These are phyloP conservation scores for Rhinoraja longicauda DNA, from an alignment of 2,797 vertebrate genomes.

Conservation along the genomic window DNA sequence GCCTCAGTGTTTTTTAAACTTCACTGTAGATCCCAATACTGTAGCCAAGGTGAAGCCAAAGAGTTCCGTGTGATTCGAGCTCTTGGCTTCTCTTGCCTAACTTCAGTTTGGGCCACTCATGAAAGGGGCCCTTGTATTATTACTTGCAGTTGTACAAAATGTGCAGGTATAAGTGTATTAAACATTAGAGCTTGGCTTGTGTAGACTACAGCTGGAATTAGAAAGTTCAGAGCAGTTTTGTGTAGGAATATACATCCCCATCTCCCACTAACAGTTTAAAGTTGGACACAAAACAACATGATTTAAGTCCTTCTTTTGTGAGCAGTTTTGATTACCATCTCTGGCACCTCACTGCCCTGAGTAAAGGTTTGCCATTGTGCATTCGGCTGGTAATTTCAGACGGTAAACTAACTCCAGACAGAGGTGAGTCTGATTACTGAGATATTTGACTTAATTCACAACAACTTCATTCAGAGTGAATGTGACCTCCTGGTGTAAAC, in stretches of 20 bases:
- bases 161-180: neutral
- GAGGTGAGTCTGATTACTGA: neutral
- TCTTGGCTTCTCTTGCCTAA: neutral
- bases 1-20: neutral
- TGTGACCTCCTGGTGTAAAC: conserved; percentile 17
- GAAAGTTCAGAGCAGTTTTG: neutral
- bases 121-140: neutral
- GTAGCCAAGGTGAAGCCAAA: neutral
- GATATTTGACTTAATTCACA: neutral
- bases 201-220: neutral
- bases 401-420: neutral
- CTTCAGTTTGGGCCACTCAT: neutral
- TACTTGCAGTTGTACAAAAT: neutral
- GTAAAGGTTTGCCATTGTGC: neutral
- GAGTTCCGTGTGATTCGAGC: neutral
- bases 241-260: neutral
- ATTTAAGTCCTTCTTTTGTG: neutral
- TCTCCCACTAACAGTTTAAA: neutral
- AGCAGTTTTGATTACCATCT: conserved; percentile 9
- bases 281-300: neutral
- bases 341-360: neutral
- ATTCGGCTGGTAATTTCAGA: conserved; percentile 8
- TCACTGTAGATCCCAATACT: neutral
- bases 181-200: neutral
- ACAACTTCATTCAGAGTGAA: conserved; percentile 22